Base-by-base conservation (phyloP, 2,888 invertebrate species). In the Erebia epiphron region DNA sequence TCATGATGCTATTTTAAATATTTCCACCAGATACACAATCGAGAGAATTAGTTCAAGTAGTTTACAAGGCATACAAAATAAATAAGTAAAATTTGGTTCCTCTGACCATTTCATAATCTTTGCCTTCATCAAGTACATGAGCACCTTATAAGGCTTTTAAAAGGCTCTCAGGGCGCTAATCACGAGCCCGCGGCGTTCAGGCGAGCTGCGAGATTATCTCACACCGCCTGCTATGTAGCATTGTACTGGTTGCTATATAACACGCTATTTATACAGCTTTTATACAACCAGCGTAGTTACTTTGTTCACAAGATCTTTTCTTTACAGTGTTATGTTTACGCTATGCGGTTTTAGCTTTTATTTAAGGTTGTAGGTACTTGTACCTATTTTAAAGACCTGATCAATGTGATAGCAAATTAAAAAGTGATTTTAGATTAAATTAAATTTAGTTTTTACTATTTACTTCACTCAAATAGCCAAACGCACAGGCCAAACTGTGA, bases 111-210 rank as follows among this genome's bases (percentile, higher is more conserved):
- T 10, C 57, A 41, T 73, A 72, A 2, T 75, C 75, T 76, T 43
- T 76, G 76, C 21, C 46, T 68, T 73, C 72, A 73, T 73, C 70
- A 76, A 78, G 77, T 76, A 76, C 75, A 76, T 70, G 73, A 75
- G 77, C 77, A 80, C 80, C 81, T 81, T 80, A 80, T 79, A 86
- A 87, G 83, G 86, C 86, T 87, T 88, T 86, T 85, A 86, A 85
- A 88, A 86, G 81, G 83, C 87, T 87, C 83, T 83, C 83, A 77
- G 81, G 78, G 81, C 69, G 80, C 85, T 89, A 89, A 89, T 88
- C 84, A 89, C 76, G 78, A 70, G 77, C 80, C 80, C 79, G 81
- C 79, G 78, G 82, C 80, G 77, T 76, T 75, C 72, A 77, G 79
- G 71, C 75, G 80, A 80, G 80, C 85, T 84, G 71, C 75, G 80